phyloP scores from a whole-genome alignment of 2,113 vertebrate species.

The Arenaria interpres region DNA sequence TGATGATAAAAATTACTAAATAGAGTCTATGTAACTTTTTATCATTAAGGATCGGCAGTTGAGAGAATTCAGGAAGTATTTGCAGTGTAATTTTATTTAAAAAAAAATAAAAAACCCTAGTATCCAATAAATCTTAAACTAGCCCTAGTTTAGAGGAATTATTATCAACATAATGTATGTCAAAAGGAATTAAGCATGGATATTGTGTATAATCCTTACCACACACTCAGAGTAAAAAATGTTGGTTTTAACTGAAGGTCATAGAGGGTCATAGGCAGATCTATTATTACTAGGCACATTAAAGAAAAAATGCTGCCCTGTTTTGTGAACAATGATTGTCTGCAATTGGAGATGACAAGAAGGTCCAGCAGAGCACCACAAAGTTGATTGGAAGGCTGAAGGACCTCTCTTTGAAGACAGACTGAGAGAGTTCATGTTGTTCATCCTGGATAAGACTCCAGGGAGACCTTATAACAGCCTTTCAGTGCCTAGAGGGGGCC shows the following conservation, averaged over 20 bases:
- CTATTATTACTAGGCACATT: no score
- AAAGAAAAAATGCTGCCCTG: neutral
- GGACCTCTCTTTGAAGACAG: no score
- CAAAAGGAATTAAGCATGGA: neutral
- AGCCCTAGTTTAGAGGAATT: neutral
- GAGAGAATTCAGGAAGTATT: neutral
- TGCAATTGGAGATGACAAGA: neutral
- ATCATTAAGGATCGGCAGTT: neutral
- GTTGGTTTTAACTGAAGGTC: neutral
- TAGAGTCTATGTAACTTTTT: neutral
- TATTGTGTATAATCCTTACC: neutral
- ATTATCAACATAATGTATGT: neutral
- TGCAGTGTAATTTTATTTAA: neutral
- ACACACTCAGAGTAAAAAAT: neutral
- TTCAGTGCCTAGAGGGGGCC: no score
- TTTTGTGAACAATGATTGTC: neutral
- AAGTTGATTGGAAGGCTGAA: no score
- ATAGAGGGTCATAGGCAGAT: neutral
- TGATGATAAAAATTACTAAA: neutral
- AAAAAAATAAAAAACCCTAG: neutral
- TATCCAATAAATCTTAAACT: neutral
- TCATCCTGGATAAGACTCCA: no score
- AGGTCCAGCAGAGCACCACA: no score
- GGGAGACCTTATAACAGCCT: no score
- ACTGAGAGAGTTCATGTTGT: no score